Conservation (phyloP, 2,888 invertebrate genomes). For the Napeogenes inachia region DNA sequence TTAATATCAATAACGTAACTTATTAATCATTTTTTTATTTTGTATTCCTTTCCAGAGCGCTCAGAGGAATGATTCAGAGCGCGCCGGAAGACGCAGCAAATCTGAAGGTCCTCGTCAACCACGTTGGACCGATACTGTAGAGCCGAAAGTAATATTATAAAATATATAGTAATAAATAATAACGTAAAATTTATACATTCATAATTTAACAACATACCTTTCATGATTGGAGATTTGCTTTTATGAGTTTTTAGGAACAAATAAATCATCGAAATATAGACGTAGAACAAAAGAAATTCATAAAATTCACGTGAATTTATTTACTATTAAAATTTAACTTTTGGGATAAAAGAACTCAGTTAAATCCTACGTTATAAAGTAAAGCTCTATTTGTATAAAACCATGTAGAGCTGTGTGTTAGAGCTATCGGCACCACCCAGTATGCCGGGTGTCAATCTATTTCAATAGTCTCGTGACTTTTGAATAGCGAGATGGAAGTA, state of each 20-base stretch:
- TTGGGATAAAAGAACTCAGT: too few relatives aligned
- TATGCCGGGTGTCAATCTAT: background rate
- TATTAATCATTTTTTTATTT: too few relatives aligned
- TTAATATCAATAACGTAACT: too few relatives aligned
- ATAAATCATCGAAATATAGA: too few relatives aligned
- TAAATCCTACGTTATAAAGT: background rate
- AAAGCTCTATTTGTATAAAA: background rate
- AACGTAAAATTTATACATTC: too few relatives aligned
- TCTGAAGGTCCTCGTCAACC: constrained; percentile 84
- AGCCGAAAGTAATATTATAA: constrained; percentile 59
- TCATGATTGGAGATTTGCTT: background rate
- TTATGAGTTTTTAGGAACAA: too few relatives aligned
- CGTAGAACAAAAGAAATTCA: too few relatives aligned
- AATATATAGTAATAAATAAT: background rate
- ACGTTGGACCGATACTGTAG: constrained; percentile 72
- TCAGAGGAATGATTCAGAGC: constrained; percentile 79
- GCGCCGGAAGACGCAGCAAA: constrained; percentile 86
- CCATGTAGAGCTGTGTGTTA: background rate
- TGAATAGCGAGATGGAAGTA: constrained; percentile 1
- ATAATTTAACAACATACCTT: background rate
- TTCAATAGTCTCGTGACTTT: constrained; percentile 4
- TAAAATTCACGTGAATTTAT: too few relatives aligned
- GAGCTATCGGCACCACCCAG: background rate
- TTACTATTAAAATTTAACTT: too few relatives aligned
- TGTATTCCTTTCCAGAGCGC: constrained; percentile 75